phyloP scores from a whole-genome alignment of 2,888 invertebrate genomes.

The Pocota personata region DNA sequence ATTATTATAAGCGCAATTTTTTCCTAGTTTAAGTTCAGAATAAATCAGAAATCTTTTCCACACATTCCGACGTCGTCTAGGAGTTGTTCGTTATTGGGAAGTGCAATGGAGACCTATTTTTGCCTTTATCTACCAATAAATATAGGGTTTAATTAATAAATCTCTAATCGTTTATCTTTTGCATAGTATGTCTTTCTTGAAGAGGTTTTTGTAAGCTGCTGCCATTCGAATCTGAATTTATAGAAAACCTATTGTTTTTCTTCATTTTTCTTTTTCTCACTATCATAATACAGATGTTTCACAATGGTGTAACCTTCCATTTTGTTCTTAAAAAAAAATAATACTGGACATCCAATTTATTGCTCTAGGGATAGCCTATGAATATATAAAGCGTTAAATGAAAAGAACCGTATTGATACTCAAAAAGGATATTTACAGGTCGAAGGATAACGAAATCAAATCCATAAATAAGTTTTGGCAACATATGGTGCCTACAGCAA shows the following conservation, averaged over 20 bases:
- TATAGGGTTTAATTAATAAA: no score
- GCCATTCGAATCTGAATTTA: not conserved
- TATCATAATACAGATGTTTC: conserved; percentile 36
- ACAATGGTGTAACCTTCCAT: conserved; percentile 9
- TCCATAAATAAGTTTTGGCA: conserved; percentile 67
- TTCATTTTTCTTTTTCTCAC: no score
- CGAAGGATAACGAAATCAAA: conserved; percentile 67
- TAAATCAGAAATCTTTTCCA: no score
- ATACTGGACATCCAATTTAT: conserved; percentile 61
- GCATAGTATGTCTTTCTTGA: not conserved
- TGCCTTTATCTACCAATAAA: no score
- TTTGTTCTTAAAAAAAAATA: conserved; percentile 11
- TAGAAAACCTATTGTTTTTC: not conserved
- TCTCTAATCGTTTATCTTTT: not conserved
- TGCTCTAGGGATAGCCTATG: conserved; percentile 55
- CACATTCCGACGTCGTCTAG: no score
- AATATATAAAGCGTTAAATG: conserved; percentile 66
- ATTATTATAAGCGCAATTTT: not conserved
- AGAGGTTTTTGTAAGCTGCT: not conserved
- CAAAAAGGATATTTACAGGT: conserved; percentile 61
- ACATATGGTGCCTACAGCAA: conserved; percentile 51
- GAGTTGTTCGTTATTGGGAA: no score
- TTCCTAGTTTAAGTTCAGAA: not conserved
- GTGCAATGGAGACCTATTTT: no score
- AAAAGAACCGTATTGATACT: conserved; percentile 62